Evolutionary conservation across 1,140 invertebrate species (phyloP).

Genomic region (Heliothis virescens): DNA sequence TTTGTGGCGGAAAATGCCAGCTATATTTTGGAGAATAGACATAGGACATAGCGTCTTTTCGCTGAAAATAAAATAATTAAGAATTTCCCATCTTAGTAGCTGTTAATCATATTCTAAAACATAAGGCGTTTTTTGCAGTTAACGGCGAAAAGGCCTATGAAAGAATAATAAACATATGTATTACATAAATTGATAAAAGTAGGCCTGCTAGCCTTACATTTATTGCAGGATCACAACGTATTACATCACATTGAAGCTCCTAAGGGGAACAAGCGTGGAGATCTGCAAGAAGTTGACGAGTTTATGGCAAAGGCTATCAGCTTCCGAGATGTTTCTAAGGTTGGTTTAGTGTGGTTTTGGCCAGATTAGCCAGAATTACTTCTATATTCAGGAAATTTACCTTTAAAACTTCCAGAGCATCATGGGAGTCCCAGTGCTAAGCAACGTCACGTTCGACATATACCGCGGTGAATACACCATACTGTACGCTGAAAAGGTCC

Average conservation of each 20-base stretch:
- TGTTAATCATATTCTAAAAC: too few relatives aligned
- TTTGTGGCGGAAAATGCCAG: not conserved
- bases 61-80: not conserved
- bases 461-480: slow-evolving; percentile 75
- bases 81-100: too few relatives aligned
- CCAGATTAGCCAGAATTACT: not conserved
- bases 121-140: not conserved
- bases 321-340: slow-evolving; percentile 74
- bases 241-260: slow-evolving; percentile 63
- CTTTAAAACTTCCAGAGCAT: slow-evolving; percentile 60
- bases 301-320: slow-evolving; percentile 76
- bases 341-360: slow-evolving; percentile 33
- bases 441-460: slow-evolving; percentile 71
- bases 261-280: slow-evolving; percentile 62
- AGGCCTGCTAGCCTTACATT: not conserved
- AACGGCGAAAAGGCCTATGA: not conserved
- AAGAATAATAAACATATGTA: not conserved
- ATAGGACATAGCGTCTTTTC: not conserved
- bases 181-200: too few relatives aligned
- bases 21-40: too few relatives aligned
- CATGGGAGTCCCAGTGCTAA: slow-evolving; percentile 66
- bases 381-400: not conserved
- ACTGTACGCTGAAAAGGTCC: slow-evolving; percentile 67
- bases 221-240: slow-evolving; percentile 65
- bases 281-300: slow-evolving; percentile 77